phyloP scores from a whole-genome alignment of 2,888 invertebrate species.

The Girardia tigrina region DNA sequence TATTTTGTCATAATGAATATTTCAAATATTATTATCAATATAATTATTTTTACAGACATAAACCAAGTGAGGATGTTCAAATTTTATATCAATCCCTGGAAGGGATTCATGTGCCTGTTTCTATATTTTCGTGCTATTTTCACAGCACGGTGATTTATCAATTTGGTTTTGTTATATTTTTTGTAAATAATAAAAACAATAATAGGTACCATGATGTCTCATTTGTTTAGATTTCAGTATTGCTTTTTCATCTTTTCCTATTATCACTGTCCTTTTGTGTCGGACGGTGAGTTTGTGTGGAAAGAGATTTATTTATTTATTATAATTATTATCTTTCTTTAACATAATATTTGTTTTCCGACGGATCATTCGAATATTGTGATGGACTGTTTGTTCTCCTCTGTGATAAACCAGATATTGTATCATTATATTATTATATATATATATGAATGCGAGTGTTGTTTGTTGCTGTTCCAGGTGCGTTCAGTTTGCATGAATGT shows the following conservation, averaged over 20 bases:
- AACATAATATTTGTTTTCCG: background rate
- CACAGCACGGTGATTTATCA: background rate
- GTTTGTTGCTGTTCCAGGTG: too few species aligned
- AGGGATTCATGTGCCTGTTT: background rate
- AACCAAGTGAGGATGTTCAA: background rate
- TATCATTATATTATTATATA: background rate
- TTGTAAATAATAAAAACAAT: too few species aligned
- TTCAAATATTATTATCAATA: too few species aligned
- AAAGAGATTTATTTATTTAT: background rate
- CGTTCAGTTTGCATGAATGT: too few species aligned
- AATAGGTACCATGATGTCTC: conserved; percentile 10
- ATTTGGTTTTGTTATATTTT: background rate
- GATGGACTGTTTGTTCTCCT: conserved; percentile 5
- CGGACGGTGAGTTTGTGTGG: background rate
- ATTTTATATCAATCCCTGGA: background rate
- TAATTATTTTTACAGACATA: background rate
- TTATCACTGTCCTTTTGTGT: background rate
- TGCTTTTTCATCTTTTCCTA: conserved; percentile 23
- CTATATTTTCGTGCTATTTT: background rate
- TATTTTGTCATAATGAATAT: too few species aligned
- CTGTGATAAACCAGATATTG: conserved; percentile 5
- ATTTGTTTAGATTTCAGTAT: conserved; percentile 12
- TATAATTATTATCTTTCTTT: background rate
- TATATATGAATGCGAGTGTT: background rate
- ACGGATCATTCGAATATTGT: background rate